phyloP scores from a whole-genome alignment of 2,113 vertebrate genomes.

The Nannobrachium achirus region DNA sequence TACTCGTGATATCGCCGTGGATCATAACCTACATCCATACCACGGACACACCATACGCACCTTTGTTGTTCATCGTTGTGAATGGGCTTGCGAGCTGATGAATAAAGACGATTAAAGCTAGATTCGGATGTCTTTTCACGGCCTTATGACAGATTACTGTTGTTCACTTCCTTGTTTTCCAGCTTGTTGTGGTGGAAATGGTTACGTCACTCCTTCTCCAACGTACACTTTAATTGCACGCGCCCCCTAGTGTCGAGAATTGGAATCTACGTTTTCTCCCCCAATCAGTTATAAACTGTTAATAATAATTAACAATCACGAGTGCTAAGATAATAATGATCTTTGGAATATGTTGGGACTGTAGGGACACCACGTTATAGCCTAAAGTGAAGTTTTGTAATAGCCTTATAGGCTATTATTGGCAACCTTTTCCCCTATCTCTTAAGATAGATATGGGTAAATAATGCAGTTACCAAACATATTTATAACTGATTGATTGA shows the following conservation, averaged over 20 bases:
- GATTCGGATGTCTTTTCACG: constrained; percentile 59
- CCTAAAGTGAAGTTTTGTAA: too few relatives aligned
- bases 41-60: constrained; percentile 51
- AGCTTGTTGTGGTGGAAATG: constrained; percentile 77
- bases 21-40: constrained; percentile 11
- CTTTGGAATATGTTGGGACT: too few relatives aligned
- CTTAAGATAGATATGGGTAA: too few relatives aligned
- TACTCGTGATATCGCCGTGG: constrained; percentile 28
- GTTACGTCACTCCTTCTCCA: constrained; percentile 68
- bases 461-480: too few relatives aligned
- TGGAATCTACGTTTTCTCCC: too few relatives aligned
- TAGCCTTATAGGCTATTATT: too few relatives aligned
- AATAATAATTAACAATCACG: too few relatives aligned
- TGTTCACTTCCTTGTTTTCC: constrained; percentile 84
- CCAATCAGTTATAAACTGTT: too few relatives aligned
- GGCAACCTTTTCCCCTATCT: too few relatives aligned
- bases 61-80: constrained; percentile 84
- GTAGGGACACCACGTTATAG: too few relatives aligned
- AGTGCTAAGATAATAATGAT: too few relatives aligned
- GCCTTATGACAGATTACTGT: constrained; percentile 63
- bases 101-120: constrained; percentile 34
- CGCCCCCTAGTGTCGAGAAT: constrained; percentile 31
- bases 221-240: constrained; percentile 28
- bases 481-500: too few relatives aligned
- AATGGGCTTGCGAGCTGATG: constrained; percentile 26